These are phyloP conservation scores for Bemisia tabaci DNA, from an alignment of 1,140 invertebrate genomes.

Conservation along the genomic window DNA sequence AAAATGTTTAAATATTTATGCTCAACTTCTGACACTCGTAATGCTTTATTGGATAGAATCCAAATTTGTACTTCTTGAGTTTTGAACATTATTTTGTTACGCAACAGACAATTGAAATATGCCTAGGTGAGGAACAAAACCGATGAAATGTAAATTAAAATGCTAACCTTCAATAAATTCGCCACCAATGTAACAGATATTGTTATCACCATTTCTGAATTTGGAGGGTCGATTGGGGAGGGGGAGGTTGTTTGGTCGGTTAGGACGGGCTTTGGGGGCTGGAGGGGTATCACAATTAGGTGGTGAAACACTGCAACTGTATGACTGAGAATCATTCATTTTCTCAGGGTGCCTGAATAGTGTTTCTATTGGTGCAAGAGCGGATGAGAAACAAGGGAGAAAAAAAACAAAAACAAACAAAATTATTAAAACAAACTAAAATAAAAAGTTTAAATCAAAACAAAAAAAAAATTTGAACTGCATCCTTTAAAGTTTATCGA, in stretches of 20 bases:
- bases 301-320: neutral
- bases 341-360: neutral
- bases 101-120: too few relatives aligned
- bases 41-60: too few relatives aligned
- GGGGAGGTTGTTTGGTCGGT: neutral
- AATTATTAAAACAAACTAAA: slow-evolving; percentile 6
- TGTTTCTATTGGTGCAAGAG: neutral
- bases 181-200: neutral
- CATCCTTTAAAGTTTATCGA: neutral
- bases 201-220: neutral
- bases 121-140: too few relatives aligned
- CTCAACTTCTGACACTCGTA: too few relatives aligned
- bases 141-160: too few relatives aligned
- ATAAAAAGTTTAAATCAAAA: slow-evolving; percentile 7
- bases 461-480: slow-evolving; percentile 2
- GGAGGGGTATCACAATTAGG: neutral
- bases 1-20: too few relatives aligned
- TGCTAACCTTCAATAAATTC: neutral
- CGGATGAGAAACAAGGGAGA: neutral
- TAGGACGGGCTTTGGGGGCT: neutral
- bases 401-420: slow-evolving; percentile 7
- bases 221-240: neutral
- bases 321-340: neutral
- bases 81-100: too few relatives aligned
- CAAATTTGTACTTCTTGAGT: too few relatives aligned